Conservation (phyloP, 2,888 invertebrate genomes). For the Bellardia bayeri region DNA sequence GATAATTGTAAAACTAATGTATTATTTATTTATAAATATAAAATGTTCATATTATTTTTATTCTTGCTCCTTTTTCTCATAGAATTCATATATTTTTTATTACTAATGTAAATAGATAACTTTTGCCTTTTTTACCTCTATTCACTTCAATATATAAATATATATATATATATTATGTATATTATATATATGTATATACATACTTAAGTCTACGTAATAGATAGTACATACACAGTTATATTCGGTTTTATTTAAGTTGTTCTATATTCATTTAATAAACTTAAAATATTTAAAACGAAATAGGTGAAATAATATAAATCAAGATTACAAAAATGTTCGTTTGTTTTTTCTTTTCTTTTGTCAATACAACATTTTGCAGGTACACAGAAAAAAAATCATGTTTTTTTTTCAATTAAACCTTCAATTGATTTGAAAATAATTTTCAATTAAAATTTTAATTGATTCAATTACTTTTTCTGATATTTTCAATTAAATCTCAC, state of each 20-base stretch:
- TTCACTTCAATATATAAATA: background rate
- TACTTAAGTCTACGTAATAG: background rate
- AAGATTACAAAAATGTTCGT: background rate
- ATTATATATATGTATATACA: background rate
- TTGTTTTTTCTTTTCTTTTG: slow-evolving; percentile 15
- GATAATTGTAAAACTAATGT: slow-evolving; percentile 1
- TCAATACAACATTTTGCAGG: slow-evolving; percentile 56
- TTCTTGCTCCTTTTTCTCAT: slow-evolving; percentile 76
- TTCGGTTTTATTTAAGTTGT: too few relatives aligned
- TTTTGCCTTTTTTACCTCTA: slow-evolving; percentile 1
- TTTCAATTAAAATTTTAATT: too few relatives aligned
- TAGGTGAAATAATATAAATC: background rate
- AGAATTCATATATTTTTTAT: slow-evolving; percentile 58
- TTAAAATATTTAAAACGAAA: background rate
- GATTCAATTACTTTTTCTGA: too few relatives aligned
- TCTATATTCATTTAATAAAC: too few relatives aligned
- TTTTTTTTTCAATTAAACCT: too few relatives aligned
- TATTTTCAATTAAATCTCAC: too few relatives aligned
- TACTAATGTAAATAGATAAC: slow-evolving; percentile 76
- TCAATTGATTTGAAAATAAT: too few relatives aligned
- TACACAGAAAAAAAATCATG: too few relatives aligned
- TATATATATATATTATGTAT: background rate
- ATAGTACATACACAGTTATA: background rate
- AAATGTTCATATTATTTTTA: slow-evolving; percentile 27
- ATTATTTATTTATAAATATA: slow-evolving; percentile 12